Evolutionary conservation across 1,140 invertebrate species (phyloP), one percentile per base, ranked within the genome.

Genomic region (Solen grandis): DNA sequence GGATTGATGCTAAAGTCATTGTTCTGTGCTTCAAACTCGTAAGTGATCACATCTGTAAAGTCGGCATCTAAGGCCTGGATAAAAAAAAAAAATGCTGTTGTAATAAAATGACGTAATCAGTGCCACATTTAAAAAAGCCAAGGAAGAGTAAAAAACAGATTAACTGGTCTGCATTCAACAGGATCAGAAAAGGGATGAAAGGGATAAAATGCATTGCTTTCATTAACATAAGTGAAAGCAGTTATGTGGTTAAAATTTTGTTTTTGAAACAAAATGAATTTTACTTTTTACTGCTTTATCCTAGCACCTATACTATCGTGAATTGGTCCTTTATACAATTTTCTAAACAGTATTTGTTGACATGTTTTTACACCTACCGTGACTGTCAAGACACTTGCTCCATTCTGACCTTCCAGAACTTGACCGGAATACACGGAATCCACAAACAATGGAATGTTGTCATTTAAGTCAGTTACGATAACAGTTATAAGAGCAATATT

Each of bases 1-100:
- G 63, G 65, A 22, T 72, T 41, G 14, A 88, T 76, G 2, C 14
- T 75, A 38, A 88, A 88, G 41, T 74, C 60, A 19, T 35, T 27
- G 36, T 68, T 68, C n/a, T 31, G 50, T 31, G n/a, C 5, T 14
- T 41, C n/a, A 19, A 78, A 68, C 22, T 1, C 50, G 54, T 78
- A 78, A 1, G 73, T 70, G 13, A 70, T 84, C 55, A 10, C 33
- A n/a, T 5, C 59, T 25, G 22, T 50, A 8, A 81, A 55, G 68
- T 88, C 87, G n/a, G 75, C 76, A 75, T 87, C 87, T 36, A 73
- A 52, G 27, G 87, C 87, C 87, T 88, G 66, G n/a, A 74, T 68
- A 68, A 59, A 50, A 70, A 35, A 25, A 69, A 60, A 22, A 22
- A 13, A n/a, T n/a, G n/a, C n/a, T n/a, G n/a, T n/a, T n/a, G n/a